These are phyloP conservation scores for Mesorhabditis belari DNA, from an alignment of 2,888 invertebrate genomes.

Conservation along the genomic window DNA sequence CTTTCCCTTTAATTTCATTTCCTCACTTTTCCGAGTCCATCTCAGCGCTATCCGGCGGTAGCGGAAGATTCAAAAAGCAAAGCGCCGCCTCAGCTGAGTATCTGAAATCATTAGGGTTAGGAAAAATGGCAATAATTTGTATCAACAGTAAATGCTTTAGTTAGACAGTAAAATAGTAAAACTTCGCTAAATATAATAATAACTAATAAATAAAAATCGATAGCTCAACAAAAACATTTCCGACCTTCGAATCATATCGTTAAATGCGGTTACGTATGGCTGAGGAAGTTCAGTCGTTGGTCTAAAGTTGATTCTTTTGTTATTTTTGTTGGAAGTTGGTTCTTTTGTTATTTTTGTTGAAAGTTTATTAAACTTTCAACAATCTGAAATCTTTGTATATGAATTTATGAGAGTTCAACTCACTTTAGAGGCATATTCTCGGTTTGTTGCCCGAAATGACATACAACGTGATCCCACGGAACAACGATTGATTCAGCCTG, in stretches of 20 bases:
- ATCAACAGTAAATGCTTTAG: too few relatives aligned
- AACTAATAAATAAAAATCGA: too few relatives aligned
- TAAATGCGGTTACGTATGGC: conserved; percentile 52
- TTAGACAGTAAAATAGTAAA: not conserved
- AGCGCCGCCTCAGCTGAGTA: conserved; percentile 75
- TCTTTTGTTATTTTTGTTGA: too few relatives aligned
- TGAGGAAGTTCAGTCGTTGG: conserved; percentile 42
- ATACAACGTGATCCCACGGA: conserved; percentile 58
- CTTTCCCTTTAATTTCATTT: not conserved
- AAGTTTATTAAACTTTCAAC: too few relatives aligned
- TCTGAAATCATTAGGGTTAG: too few relatives aligned
- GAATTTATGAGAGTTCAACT: too few relatives aligned
- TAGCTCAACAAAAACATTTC: too few relatives aligned
- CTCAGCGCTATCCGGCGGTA: conserved; percentile 64
- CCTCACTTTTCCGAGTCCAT: conserved; percentile 40
- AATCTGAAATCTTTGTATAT: too few relatives aligned
- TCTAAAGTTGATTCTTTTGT: conserved; percentile 12
- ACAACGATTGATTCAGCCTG: conserved; percentile 69
- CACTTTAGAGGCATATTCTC: not conserved
- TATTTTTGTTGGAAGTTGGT: not conserved
- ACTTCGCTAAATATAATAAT: too few relatives aligned
- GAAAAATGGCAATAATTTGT: too few relatives aligned
- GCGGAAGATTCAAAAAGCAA: conserved; percentile 82
- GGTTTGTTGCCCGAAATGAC: conserved; percentile 27
- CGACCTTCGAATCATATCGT: conserved; percentile 67